A percentile compares a stretch with the other conserved stretches of the same genome.
Conservation (phyloP, 2,797 vertebrate species). For the Tragopan temminckii region DNA sequence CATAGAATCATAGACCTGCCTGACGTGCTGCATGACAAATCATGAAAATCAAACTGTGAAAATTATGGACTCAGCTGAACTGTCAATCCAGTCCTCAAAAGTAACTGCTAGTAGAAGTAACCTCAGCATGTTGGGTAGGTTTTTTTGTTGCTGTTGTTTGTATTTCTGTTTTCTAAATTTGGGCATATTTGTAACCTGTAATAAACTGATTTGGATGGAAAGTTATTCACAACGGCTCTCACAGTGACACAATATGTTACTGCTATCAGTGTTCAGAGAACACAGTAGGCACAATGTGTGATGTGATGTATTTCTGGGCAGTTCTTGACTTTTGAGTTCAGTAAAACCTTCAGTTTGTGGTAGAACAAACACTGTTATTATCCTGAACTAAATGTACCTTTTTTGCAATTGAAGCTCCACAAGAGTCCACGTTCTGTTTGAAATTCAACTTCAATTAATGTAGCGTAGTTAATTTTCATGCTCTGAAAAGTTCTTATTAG, state of each 20-base stretch:
- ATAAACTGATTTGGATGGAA: constrained; percentile 43
- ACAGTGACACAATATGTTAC: neutral
- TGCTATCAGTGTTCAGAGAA: neutral
- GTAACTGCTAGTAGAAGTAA: constrained; percentile 73
- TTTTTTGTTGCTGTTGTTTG: no score
- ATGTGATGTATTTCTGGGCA: neutral
- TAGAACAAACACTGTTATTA: constrained; percentile 12
- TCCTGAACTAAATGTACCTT: neutral
- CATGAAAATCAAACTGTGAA: constrained; percentile 79
- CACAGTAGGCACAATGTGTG: neutral
- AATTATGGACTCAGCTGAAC: constrained; percentile 77
- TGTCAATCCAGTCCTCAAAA: constrained; percentile 78
- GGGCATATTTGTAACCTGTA: constrained; percentile 65
- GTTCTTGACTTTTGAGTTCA: neutral
- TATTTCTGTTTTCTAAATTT: constrained; percentile 47
- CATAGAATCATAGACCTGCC: constrained; percentile 54
- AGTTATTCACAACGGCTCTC: constrained; percentile 8
- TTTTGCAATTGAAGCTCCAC: neutral
- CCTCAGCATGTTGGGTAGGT: constrained; percentile 47
- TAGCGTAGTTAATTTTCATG: constrained; percentile 32
- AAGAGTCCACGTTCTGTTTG: neutral
- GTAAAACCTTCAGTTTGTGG: neutral
- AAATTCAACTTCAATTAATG: constrained; percentile 38
- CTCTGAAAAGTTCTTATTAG: neutral
- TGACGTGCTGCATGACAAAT: constrained; percentile 69